phyloP scores from a whole-genome alignment of 2,113 vertebrate genomes.

The Strix aluco region DNA sequence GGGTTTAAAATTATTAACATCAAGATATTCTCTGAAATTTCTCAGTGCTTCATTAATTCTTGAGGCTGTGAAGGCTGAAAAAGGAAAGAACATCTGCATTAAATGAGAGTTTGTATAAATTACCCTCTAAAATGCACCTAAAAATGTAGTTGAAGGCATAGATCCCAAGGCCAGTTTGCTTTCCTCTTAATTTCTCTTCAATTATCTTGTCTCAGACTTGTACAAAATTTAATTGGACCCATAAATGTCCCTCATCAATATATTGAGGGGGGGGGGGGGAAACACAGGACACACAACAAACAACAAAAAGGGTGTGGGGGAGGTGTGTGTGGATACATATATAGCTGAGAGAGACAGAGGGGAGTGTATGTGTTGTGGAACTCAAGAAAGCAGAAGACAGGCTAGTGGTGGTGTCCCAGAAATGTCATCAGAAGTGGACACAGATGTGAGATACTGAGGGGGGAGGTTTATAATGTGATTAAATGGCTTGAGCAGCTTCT shows the following conservation, averaged over 20 bases:
- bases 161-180: constrained; percentile 44
- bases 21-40: constrained; percentile 38
- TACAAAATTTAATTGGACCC: constrained; percentile 46
- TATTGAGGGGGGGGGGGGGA: background rate
- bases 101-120: constrained; percentile 67
- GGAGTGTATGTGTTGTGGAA: background rate
- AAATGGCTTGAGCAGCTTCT: background rate
- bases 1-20: constrained; percentile 53
- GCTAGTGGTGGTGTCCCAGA: background rate
- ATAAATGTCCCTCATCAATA: constrained; percentile 11
- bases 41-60: constrained; percentile 60
- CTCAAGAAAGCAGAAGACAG: background rate
- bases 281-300: no score
- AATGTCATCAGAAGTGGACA: background rate
- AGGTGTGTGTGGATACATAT: background rate
- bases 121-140: constrained; percentile 64
- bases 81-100: constrained; percentile 61
- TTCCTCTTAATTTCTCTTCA: constrained; percentile 55
- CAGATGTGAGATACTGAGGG: background rate
- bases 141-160: constrained; percentile 54
- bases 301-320: no score
- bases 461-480: background rate
- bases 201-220: constrained; percentile 33
- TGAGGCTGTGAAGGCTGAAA: constrained; percentile 55
- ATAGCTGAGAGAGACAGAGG: background rate